phyloP scores from a whole-genome alignment of 2,797 vertebrate species.

The Philypnodon macrostomus region DNA sequence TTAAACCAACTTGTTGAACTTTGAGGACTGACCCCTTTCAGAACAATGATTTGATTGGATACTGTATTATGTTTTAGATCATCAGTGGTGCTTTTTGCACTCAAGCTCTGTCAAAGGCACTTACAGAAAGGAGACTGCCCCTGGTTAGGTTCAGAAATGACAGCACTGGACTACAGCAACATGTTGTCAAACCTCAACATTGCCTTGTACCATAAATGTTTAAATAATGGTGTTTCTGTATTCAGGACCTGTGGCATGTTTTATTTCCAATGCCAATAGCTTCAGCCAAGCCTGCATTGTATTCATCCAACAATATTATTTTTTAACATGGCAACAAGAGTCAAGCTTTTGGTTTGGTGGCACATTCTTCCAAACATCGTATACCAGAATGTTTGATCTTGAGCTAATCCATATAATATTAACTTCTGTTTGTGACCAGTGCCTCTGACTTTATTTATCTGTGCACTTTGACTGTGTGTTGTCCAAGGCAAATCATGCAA shows the following conservation, averaged over 20 bases:
- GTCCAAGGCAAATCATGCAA: conserved; percentile 30
- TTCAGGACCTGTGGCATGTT: conserved; percentile 21
- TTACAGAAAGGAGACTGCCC: conserved; percentile 9
- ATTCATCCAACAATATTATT: conserved; percentile 9
- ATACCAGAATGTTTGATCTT: conserved; percentile 9
- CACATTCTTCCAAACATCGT: not conserved
- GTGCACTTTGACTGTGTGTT: conserved; percentile 40
- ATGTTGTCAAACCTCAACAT: conserved; percentile 2
- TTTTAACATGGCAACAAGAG: not conserved
- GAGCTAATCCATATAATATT: not conserved
- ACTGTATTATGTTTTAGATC: conserved; percentile 9
- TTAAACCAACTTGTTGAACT: not conserved
- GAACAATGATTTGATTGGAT: conserved; percentile 5
- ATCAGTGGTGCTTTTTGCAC: conserved; percentile 3
- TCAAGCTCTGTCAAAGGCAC: conserved; percentile 18
- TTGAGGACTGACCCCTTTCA: conserved; percentile 11
- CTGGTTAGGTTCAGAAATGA: not conserved
- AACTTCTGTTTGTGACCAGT: conserved; percentile 2
- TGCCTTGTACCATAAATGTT: conserved; percentile 14
- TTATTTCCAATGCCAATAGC: not conserved
- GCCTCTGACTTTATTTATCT: not conserved
- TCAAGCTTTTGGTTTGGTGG: conserved; percentile 8
- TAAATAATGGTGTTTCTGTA: conserved; percentile 14
- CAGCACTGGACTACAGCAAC: not conserved
- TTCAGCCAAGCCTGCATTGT: conserved; percentile 9